Evolutionary conservation across 2,113 vertebrate species (phyloP), one percentile per base, ranked within the genome.

Genomic region (Ellobius talpinus): DNA sequence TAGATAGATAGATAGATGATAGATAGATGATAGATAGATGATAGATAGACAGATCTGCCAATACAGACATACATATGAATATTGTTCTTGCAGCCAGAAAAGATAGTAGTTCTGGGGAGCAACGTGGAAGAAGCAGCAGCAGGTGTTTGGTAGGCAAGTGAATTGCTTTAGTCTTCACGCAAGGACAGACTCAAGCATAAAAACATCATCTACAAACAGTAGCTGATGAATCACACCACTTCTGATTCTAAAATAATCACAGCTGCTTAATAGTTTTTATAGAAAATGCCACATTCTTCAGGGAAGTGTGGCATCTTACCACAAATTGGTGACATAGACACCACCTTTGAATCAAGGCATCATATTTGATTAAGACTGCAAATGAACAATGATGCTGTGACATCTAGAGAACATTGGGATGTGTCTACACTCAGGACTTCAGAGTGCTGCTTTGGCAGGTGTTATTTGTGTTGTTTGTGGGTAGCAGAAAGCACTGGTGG

Each of bases 271-370:
- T 52, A 61, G 72, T 92, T 90, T 94, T 81, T 78, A 91, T 39
- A 90, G 31, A 85, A 93, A 95, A 81, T 61, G 70, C 8, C 47
- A 89, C 24, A 52, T 4, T 90, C 24, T 61, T 90, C 33, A 47
- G n/a, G n/a, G 66, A 96, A 95, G 91, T 50, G 70, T 52, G 21
- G 61, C 72, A 23, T 42, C 50, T 97, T 93, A 52, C 87, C 84
- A 78, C 42, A 79, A n/a, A 55, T 24, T 7, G 24, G 78, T 91
- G 87, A 66, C 45, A 39, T 74, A 33, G 52, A 50, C 26, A 36
- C 42, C 65, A 58, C 90, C 70, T 86, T 86, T 74, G 61, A 97
- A 63, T 94, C 65, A 63, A 42, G 68, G 42, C 68, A 39, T 68
- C 92, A 21, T 50, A 17, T 86, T n/a, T 88, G 36, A 91, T 93